Evolutionary conservation across 2,888 invertebrate genomes (phyloP), one percentile per base, ranked within the genome.

Genomic region (Odontocerum albicorne): DNA sequence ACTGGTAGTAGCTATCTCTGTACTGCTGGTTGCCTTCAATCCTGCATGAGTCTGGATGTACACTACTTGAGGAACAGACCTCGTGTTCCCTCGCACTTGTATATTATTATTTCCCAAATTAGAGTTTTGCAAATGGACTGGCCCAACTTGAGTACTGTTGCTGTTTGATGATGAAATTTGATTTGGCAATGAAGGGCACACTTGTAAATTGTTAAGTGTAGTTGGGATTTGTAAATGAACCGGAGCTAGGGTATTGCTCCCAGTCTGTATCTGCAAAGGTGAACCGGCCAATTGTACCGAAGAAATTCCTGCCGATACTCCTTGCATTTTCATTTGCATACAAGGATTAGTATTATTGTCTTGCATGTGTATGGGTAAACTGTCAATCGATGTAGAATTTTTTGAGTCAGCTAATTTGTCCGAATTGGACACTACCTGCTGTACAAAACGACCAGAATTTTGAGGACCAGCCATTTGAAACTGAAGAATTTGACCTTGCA

Each of bases 1-100:
- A 59, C 74, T 74, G 66, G 76, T 76, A 59, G 71, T 75, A 61
- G 75, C 75, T 31, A 77, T 73, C 33, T 78, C 77, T 2, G 75
- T 72, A 58, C 74, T 75, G 2, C 74, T 69, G 38, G 77, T 74
- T 4, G 76, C 73, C 62, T 77, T 77, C 62, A 80, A 64, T 20
- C 79, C 79, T 12, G 75, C 72, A 0, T 79, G 77, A 17, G 80
- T 78, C 66, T 83, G 82, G 51, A 83, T 81, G 64, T 83, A 83
- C 32, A 83, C 80, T 61, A 83, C 72, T 63, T 81, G 82, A n/a
- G 82, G 72, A 61, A 81, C 70, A 35, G 75, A 67, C 52, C 77
- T 67, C 0, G 68, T 65, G 1, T 71, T 60, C 17, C 73, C 72
- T 49, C 77, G 64, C 49, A 55, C 21, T n/a, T 39, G 50, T n/a